Evolutionary conservation across 1,140 invertebrate species (phyloP).

Genomic region (Leptopilina boulardi): DNA sequence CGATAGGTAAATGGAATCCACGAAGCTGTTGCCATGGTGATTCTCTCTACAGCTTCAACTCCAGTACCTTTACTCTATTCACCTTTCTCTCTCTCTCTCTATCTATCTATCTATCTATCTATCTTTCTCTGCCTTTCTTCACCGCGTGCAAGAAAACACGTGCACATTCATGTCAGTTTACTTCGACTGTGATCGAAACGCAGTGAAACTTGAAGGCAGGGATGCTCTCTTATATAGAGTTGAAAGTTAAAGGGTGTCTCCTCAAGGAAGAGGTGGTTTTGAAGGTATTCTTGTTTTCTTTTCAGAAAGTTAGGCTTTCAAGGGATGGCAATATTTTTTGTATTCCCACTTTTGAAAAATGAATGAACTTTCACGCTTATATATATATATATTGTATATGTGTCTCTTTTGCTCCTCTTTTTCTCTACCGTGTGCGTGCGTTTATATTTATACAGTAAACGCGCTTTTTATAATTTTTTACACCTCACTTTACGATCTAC

Average conservation of each 20-base stretch:
- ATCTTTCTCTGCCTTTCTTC: slow-evolving; percentile 31
- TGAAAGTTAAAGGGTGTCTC: background rate
- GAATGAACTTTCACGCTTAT: background rate
- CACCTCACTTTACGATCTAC: slow-evolving; percentile 7
- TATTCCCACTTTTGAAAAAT: background rate
- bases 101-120: background rate
- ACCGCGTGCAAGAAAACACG: slow-evolving; percentile 13
- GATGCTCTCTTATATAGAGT: background rate
- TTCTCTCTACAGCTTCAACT: slow-evolving; percentile 71
- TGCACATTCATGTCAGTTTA: slow-evolving; percentile 12
- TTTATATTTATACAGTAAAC: background rate
- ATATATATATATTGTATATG: background rate
- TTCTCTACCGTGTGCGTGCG: background rate
- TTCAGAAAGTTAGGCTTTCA: background rate
- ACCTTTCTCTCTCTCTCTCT: slow-evolving; percentile 49
- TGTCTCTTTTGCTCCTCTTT: background rate
- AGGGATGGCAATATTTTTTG: background rate
- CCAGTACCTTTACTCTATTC: slow-evolving; percentile 44
- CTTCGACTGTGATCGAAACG: slow-evolving; percentile 17
- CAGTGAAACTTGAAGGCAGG: slow-evolving; percentile 9
- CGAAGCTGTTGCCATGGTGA: slow-evolving; percentile 74
- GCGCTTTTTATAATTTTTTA: slow-evolving; percentile 15
- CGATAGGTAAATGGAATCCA: slow-evolving; percentile 76
- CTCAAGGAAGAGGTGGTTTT: background rate
- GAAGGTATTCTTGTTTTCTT: background rate